Conservation (phyloP, 1,140 invertebrate species). For the Psilanteris sp. region DNA sequence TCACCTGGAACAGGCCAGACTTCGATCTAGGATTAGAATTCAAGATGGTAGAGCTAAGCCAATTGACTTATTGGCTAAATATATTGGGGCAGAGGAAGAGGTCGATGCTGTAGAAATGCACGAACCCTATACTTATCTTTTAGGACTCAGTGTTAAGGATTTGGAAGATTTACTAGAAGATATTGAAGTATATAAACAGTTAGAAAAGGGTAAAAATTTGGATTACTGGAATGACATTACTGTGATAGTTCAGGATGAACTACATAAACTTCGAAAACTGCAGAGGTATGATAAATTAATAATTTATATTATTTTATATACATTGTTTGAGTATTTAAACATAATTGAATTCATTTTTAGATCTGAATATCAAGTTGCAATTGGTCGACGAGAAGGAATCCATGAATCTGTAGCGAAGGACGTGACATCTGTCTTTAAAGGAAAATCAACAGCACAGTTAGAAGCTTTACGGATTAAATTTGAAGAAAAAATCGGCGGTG, state of each 20-base stretch:
- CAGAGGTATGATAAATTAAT: conserved; percentile 75
- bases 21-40: conserved; percentile 96
- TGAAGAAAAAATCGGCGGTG: conserved; percentile 90
- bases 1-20: conserved; percentile 92
- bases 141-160: conserved; percentile 94
- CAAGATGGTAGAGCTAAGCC: conserved; percentile 98
- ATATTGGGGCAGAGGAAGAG: conserved; percentile 95
- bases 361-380: conserved; percentile 83
- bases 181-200: conserved; percentile 95
- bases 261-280: conserved; percentile 91
- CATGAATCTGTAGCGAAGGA: conserved; percentile 95
- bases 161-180: conserved; percentile 98
- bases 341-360: conserved; percentile 2
- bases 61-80: conserved; percentile 98
- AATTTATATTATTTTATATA: too few relatives aligned
- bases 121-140: conserved; percentile 97
- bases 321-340: too few relatives aligned
- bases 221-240: conserved; percentile 99
- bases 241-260: conserved; percentile 96
- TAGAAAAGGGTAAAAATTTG: conserved; percentile 91
- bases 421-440: conserved; percentile 94
- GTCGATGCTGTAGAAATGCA: conserved; percentile 98
- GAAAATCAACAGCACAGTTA: conserved; percentile 94
- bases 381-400: conserved; percentile 93
- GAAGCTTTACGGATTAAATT: conserved; percentile 92